Evolutionary conservation across 2,797 vertebrate genomes (phyloP).

Genomic region (Clarias laeviceps): DNA sequence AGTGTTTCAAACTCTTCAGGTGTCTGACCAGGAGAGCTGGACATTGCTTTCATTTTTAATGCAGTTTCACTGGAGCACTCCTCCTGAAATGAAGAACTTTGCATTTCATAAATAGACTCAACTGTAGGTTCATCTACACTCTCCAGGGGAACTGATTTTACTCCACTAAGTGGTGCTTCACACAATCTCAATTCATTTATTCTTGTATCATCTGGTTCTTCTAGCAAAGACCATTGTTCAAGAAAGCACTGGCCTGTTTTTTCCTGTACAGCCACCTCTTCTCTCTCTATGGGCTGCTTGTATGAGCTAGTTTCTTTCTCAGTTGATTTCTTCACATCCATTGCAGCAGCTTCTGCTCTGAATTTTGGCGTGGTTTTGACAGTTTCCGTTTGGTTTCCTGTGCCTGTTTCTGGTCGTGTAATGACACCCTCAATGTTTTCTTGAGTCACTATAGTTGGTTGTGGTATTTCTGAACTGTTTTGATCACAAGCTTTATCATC

Average conservation of each 20-base stretch:
- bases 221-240: slow-evolving; percentile 1
- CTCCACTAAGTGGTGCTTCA: not conserved
- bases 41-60: not conserved
- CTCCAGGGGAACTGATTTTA: not conserved
- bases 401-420: not conserved
- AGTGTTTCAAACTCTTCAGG: not conserved
- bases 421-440: slow-evolving; percentile 3
- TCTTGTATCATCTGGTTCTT: not conserved
- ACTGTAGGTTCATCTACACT: slow-evolving; percentile 6
- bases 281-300: not conserved
- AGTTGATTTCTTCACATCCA: slow-evolving; percentile 30
- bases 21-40: slow-evolving; percentile 22
- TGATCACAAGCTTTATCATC: not conserved
- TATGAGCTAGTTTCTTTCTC: not conserved
- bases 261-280: slow-evolving; percentile 15
- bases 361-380: slow-evolving; percentile 2
- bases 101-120: not conserved
- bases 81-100: slow-evolving; percentile 19
- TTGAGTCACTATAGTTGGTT: not conserved
- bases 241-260: not conserved
- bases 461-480: not conserved
- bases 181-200: not conserved
- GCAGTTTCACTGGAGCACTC: slow-evolving; percentile 11
- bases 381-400: slow-evolving; percentile 21
- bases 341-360: slow-evolving; percentile 29